Percentiles rank a stretch among this genome's conserved stretches.
Evolutionary conservation across 23 tunicate species (phyloP).

Genomic region (Halocynthia roretzi): DNA sequence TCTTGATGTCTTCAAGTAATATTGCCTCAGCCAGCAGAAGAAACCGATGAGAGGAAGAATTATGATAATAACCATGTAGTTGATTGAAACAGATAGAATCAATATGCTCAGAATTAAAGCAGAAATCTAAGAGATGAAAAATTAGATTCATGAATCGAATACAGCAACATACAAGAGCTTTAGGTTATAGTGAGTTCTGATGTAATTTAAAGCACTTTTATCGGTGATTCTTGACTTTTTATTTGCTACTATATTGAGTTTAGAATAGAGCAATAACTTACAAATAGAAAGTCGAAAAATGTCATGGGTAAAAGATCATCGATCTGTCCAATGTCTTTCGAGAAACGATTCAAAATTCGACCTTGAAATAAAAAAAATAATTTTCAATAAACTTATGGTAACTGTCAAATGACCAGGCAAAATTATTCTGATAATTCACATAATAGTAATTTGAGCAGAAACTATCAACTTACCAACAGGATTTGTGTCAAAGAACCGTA

Average conservation of each 20-base stretch:
- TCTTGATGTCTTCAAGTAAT: conserved; percentile 66
- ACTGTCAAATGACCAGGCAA: not conserved
- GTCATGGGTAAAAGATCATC: conserved; percentile 58
- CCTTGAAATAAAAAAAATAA: not conserved
- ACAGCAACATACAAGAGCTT: not conserved
- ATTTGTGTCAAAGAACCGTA: conserved; percentile 80
- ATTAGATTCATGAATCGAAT: not conserved
- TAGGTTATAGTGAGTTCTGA: too few species aligned
- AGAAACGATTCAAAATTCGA: conserved; percentile 80
- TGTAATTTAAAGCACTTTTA: too few species aligned
- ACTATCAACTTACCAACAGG: conserved; percentile 55
- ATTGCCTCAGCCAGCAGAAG: conserved; percentile 66
- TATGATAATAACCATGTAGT: conserved; percentile 47
- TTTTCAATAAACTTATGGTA: not conserved
- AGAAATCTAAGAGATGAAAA: conserved; percentile 14
- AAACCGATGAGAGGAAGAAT: conserved; percentile 51
- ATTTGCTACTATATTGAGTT: too few species aligned
- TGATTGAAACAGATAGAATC: conserved; percentile 27
- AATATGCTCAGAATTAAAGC: conserved; percentile 31
- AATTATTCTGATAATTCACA: not conserved
- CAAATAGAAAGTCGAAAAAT: conserved; percentile 49
- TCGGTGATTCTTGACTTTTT: too few species aligned
- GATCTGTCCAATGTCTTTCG: conserved; percentile 89
- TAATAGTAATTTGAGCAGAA: not conserved
- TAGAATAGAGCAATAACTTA: conserved; percentile 38